These are phyloP conservation scores for Dallia pectoralis DNA, from an alignment of 2,797 vertebrate species.

Conservation along the genomic window DNA sequence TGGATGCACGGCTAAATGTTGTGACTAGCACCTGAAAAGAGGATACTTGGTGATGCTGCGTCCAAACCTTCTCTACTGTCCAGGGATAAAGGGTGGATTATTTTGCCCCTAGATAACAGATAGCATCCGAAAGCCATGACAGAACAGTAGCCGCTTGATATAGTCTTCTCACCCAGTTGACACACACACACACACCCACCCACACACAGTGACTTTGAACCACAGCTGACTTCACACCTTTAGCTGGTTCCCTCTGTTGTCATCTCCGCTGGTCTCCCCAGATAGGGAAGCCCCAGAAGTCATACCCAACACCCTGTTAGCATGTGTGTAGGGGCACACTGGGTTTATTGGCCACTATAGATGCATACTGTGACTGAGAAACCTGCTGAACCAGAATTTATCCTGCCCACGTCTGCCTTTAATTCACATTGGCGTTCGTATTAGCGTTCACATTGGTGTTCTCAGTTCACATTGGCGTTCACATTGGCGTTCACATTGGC, in stretches of 20 bases:
- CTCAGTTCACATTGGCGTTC: no score
- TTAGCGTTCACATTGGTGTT: no score
- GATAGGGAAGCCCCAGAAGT: not conserved
- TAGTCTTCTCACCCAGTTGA: not conserved
- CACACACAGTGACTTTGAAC: slow-evolving; percentile 13
- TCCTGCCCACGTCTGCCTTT: slow-evolving; percentile 3
- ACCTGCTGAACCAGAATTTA: not conserved
- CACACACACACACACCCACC: slow-evolving; percentile 12
- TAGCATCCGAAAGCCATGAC: not conserved
- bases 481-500: no score
- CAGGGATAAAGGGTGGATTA: not conserved
- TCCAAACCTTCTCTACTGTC: not conserved
- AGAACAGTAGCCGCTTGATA: not conserved
- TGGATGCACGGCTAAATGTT: not conserved
- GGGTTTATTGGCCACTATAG: not conserved
- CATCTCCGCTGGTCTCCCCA: slow-evolving; percentile 23
- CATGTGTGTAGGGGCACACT: not conserved
- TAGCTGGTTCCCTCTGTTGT: slow-evolving; percentile 36
- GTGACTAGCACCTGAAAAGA: not conserved
- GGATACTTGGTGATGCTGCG: not conserved
- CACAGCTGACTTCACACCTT: slow-evolving; percentile 28
- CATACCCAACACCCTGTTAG: not conserved
- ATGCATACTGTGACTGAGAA: not conserved
- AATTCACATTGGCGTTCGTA: not conserved
- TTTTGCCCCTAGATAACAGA: not conserved